phyloP scores from a whole-genome alignment of 2,888 invertebrate genomes.

The Deladenus siricidicola region DNA sequence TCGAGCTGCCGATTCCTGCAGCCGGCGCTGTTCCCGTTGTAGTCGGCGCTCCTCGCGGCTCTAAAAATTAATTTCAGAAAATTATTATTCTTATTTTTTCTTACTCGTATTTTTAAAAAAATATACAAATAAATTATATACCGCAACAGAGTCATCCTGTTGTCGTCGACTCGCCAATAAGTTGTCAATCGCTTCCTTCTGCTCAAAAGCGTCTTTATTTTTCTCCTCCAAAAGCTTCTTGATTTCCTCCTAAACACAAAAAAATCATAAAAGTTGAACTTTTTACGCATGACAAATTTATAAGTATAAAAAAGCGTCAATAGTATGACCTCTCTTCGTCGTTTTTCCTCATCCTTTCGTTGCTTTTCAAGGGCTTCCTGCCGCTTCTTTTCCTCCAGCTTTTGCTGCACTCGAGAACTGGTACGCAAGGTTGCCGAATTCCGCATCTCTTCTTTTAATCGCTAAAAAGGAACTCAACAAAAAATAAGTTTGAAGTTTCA shows the following conservation, averaged over 20 bases:
- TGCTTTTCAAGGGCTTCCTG: slow-evolving; percentile 9
- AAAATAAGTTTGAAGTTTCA: background rate
- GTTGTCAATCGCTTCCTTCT: background rate
- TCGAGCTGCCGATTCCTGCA: too few species aligned
- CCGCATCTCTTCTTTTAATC: slow-evolving; percentile 3
- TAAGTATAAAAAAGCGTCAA: too few species aligned
- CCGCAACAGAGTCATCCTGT: background rate
- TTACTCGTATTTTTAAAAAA: too few species aligned
- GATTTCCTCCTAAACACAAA: background rate
- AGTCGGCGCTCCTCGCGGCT: slow-evolving; percentile 17
- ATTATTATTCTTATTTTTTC: background rate
- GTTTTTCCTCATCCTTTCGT: slow-evolving; percentile 6
- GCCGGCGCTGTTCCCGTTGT: slow-evolving; percentile 11
- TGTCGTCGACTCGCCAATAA: background rate
- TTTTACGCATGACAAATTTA: too few species aligned
- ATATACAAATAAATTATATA: too few species aligned
- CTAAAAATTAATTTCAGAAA: slow-evolving; percentile 1
- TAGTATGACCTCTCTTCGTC: background rate
- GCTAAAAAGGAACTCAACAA: slow-evolving; percentile 5
- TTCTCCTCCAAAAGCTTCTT: background rate
- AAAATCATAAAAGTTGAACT: too few species aligned
- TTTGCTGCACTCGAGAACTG: background rate
- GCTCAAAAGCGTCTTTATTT: background rate
- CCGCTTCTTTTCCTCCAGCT: slow-evolving; percentile 6
- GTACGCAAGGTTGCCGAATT: slow-evolving; percentile 2